A percentile compares a stretch with the other conserved stretches of the same genome.
These are phyloP conservation scores for Aix galericulata DNA, from an alignment of 2,113 vertebrate species.

Conservation along the genomic window DNA sequence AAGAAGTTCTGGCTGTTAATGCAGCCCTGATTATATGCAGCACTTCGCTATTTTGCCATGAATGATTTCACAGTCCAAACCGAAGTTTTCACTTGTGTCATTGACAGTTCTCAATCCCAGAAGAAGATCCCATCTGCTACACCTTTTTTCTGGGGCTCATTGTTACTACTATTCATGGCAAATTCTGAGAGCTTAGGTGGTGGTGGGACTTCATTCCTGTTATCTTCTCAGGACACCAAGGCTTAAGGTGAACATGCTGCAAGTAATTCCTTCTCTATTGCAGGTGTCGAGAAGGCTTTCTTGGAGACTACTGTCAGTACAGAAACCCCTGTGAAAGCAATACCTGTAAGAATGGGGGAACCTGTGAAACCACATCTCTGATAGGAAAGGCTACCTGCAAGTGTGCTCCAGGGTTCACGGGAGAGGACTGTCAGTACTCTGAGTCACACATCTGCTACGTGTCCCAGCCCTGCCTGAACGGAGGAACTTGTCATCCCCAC, in stretches of 20 bases:
- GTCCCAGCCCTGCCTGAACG: slow-evolving; percentile 85
- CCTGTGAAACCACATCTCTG: slow-evolving; percentile 80
- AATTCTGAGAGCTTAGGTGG: not conserved
- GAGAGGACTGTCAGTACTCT: slow-evolving; percentile 82
- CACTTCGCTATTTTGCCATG: not conserved
- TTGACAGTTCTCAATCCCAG: not conserved
- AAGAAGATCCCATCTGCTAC: not conserved
- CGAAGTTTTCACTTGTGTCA: not conserved
- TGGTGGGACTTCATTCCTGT: not conserved
- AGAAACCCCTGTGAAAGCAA: slow-evolving; percentile 87
- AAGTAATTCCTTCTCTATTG: not conserved
- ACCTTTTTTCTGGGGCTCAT: not conserved
- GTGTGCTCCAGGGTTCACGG: slow-evolving; percentile 85
- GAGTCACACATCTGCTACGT: slow-evolving; percentile 88
- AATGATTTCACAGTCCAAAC: not conserved
- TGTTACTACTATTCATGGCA: not conserved
- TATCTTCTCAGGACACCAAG: not conserved
- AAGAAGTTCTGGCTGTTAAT: not conserved
- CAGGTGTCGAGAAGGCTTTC: slow-evolving; percentile 88
- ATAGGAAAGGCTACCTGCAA: slow-evolving; percentile 81
- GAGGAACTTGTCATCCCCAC: slow-evolving; percentile 82
- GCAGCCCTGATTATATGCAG: not conserved
- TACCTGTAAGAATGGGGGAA: slow-evolving; percentile 88
- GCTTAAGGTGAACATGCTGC: not conserved
- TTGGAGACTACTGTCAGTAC: slow-evolving; percentile 92